These are phyloP conservation scores for Dinocampus coccinellae DNA, from an alignment of 2,888 invertebrate genomes.

Conservation along the genomic window DNA sequence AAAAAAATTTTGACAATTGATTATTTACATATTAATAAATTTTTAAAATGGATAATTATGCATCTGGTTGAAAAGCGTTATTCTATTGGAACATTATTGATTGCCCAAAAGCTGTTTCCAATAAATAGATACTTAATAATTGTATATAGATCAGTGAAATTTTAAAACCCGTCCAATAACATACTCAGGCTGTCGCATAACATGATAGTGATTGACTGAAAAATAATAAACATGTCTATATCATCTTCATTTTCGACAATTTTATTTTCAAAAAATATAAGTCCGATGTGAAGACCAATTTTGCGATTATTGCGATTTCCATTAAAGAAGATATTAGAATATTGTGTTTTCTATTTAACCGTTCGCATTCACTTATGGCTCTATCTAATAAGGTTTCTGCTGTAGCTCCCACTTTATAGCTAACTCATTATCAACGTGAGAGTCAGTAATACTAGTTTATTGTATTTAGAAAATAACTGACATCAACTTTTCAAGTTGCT, in stretches of 20 bases:
- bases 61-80: constrained; percentile 25
- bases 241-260: constrained; percentile 42
- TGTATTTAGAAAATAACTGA: constrained; percentile 64
- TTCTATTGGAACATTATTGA: constrained; percentile 27
- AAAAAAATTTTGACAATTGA: constrained; percentile 38
- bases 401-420: constrained; percentile 54
- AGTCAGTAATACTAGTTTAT: constrained; percentile 63
- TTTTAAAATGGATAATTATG: constrained; percentile 34
- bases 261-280: constrained; percentile 64
- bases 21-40: constrained; percentile 48
- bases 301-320: constrained; percentile 45
- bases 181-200: constrained; percentile 45
- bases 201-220: constrained; percentile 43
- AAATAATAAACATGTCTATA: constrained; percentile 57
- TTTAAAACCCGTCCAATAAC: constrained; percentile 44
- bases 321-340: constrained; percentile 64
- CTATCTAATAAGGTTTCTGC: constrained; percentile 63
- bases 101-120: constrained; percentile 15
- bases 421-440: constrained; percentile 58
- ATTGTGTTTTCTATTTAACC: constrained; percentile 60
- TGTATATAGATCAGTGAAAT: constrained; percentile 45
- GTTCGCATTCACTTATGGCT: constrained; percentile 62
- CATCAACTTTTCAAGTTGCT: constrained; percentile 48
- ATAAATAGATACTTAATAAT: constrained; percentile 1
- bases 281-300: constrained; percentile 61